Percentiles rank a stretch among this genome's conserved stretches.
Evolutionary conservation across 2,797 vertebrate species (phyloP).

Genomic region (Myotis pilosus): DNA sequence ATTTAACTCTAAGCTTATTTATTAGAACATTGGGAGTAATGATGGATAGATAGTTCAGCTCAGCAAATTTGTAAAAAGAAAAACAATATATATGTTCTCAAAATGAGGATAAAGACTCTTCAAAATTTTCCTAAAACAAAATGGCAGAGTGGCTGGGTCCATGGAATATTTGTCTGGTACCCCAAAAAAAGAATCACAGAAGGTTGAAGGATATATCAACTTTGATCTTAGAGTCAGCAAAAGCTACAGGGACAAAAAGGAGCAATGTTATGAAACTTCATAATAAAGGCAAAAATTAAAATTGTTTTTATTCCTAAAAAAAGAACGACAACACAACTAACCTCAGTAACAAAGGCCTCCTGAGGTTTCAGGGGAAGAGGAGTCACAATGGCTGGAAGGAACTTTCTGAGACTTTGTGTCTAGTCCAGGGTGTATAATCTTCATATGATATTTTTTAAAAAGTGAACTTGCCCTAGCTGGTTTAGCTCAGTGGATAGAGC

Average conservation of each 20-base stretch:
- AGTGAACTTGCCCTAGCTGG: too few species aligned
- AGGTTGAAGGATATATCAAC: neutral
- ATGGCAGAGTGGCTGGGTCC: neutral
- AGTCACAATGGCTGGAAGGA: neutral
- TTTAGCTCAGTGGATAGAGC: too few species aligned
- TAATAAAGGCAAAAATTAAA: neutral
- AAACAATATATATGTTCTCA: neutral
- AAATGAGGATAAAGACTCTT: neutral
- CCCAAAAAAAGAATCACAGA: neutral
- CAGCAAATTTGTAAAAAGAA: neutral
- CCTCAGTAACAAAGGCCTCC: neutral
- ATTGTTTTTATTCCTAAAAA: neutral
- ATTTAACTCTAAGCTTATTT: constrained; percentile 26
- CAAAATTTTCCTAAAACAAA: neutral
- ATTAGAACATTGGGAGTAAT: neutral
- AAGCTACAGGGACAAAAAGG: neutral
- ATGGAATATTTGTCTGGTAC: neutral
- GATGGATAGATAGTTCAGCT: neutral
- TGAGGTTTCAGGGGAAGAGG: neutral
- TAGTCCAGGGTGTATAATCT: neutral
- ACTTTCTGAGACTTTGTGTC: neutral
- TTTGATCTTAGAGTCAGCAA: neutral
- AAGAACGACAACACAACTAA: neutral
- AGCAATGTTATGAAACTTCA: neutral
- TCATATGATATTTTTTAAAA: neutral